Percentiles rank a stretch among this genome's conserved stretches.
Conservation (phyloP, 2,888 invertebrate species). For the Cephus sareptanus region DNA sequence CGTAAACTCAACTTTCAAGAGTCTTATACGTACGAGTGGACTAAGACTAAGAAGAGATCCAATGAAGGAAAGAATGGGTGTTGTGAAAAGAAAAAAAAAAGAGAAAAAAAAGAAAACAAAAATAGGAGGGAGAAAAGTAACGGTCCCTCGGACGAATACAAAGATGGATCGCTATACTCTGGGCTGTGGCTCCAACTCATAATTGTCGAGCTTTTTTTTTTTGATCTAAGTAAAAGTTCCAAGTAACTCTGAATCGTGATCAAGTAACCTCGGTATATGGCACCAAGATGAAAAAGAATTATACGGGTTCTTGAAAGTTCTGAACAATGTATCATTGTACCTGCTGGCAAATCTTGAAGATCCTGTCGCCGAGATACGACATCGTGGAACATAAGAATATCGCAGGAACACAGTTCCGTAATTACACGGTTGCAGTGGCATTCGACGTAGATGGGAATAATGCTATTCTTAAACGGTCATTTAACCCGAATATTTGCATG, state of each 20-base stretch:
- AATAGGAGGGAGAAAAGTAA: conserved; percentile 13
- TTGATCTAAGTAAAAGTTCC: not conserved
- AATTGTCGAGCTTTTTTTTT: not conserved
- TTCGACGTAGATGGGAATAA: conserved; percentile 20
- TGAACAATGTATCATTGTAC: not conserved
- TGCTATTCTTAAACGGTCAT: conserved; percentile 22
- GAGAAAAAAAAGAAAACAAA: too few species aligned
- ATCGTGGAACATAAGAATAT: conserved; percentile 18
- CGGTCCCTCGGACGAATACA: conserved; percentile 22
- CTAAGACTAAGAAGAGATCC: not conserved
- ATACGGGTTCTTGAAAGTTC: conserved; percentile 9
- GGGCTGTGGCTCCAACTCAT: not conserved
- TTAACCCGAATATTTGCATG: conserved; percentile 26
- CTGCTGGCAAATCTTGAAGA: not conserved
- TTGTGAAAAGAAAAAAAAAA: not conserved
- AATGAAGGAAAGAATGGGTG: not conserved
- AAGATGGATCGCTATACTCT: conserved; percentile 21
- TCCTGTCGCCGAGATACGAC: conserved; percentile 19
- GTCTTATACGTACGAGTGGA: not conserved
- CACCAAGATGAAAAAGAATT: not conserved
- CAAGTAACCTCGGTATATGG: not conserved
- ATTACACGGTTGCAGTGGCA: conserved; percentile 25
- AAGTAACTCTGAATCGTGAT: not conserved
- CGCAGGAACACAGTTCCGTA: conserved; percentile 29
- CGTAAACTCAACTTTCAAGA: conserved; percentile 20